A percentile compares a stretch with the other conserved stretches of the same genome.
phyloP scores from a whole-genome alignment of 2,113 vertebrate genomes.

The Patagioenas fasciata region DNA sequence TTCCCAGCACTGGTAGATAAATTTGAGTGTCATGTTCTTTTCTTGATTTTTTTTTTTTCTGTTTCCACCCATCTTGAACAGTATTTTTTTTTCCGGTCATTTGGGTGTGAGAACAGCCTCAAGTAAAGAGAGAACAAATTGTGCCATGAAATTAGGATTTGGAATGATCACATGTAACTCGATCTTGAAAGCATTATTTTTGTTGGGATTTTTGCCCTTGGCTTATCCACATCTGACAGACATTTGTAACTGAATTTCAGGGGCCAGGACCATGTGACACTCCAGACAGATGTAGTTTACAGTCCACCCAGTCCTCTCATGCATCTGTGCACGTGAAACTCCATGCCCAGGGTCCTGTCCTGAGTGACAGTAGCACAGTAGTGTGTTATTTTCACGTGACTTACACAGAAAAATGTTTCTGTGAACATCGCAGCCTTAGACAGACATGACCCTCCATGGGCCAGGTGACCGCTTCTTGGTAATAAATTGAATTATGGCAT shows the following conservation, averaged over 20 bases:
- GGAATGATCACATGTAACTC: not conserved
- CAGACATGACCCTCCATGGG: accelerated
- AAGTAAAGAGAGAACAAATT: not conserved
- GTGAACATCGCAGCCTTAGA: not conserved
- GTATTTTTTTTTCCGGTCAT: not conserved
- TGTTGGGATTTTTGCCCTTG: not conserved
- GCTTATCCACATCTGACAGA: not conserved
- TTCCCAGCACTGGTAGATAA: not conserved
- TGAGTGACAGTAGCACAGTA: not conserved
- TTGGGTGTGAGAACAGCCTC: not conserved
- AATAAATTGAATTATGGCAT: not conserved
- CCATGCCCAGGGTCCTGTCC: not conserved
- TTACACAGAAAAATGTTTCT: not conserved
- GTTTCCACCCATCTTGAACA: not conserved
- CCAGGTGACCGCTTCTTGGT: accelerated
- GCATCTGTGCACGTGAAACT: not conserved
- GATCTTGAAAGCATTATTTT: not conserved
- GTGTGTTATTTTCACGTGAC: accelerated
- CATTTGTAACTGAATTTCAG: not conserved
- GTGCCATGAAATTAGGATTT: constrained; percentile 11
- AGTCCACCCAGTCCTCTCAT: not conserved
- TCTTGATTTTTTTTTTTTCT: not conserved
- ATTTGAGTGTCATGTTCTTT: not conserved
- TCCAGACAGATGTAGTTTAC: not conserved
- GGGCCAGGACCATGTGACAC: not conserved